Evolutionary conservation across 2,797 vertebrate genomes (phyloP).

Genomic region (Anguilla marmorata): DNA sequence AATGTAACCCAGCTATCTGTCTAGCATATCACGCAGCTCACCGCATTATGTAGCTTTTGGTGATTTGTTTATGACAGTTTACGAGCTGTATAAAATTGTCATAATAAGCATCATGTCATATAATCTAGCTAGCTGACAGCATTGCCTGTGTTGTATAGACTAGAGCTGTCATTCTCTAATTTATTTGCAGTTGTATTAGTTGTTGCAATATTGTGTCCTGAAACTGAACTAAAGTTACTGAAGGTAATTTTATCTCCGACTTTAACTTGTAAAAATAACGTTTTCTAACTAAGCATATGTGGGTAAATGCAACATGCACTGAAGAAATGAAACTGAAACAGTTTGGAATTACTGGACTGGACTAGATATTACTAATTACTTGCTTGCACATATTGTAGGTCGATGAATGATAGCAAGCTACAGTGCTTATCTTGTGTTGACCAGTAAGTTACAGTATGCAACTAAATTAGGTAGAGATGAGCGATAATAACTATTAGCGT

Average conservation of each 20-base stretch:
- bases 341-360: neutral
- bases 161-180: neutral
- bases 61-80: neutral
- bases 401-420: neutral
- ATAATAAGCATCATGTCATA: neutral
- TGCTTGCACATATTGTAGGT: neutral
- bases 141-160: neutral
- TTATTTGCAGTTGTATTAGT: neutral
- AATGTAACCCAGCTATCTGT: too few species aligned
- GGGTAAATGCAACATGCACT: neutral
- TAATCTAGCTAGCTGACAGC: neutral
- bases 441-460: neutral
- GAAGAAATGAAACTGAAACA: conserved; percentile 40
- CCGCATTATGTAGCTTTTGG: neutral
- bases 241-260: neutral
- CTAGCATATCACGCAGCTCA: too few species aligned
- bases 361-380: neutral
- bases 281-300: neutral
- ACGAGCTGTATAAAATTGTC: neutral
- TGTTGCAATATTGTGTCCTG: neutral
- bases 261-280: neutral
- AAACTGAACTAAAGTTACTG: too few species aligned
- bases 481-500: too few species aligned
- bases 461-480: too few species aligned
- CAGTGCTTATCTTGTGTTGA: neutral